Evolutionary conservation across 2,797 vertebrate genomes (phyloP), one percentile per base, ranked within the genome.

Genomic region (Bradypodion ventrale): DNA sequence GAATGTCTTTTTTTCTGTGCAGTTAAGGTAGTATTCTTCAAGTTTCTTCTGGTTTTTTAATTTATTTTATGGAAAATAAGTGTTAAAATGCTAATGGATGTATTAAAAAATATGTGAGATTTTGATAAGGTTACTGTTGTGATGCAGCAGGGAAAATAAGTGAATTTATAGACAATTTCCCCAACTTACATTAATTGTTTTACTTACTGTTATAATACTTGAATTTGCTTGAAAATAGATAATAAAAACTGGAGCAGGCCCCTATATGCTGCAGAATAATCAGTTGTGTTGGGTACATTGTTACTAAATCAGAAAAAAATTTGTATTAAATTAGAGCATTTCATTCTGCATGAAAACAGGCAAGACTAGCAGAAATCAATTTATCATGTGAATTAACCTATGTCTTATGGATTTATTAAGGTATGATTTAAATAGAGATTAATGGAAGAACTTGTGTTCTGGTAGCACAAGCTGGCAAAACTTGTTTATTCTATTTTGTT

Each of bases 321-420:
- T 78, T 91, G 40, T 85, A 70, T 92, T 90, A 87, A 91, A 87
- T 94, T 85, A 89, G 6, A 84, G 60, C 68, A 25, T 89, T 91
- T 91, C 42, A 72, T 87, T 91, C 80, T 94, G 85, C 72, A 37
- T 86, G 80, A 85, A 69, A 92, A 83, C 83, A 90, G 88, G 78
- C 60, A 87, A 49, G 46, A 91, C 65, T 65, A 56, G 15, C 46
- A 59, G 52, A 85, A 90, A 89, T 83, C 25, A 90, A 60, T 94
- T 93, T 6, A 68, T n/a, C n/a, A n/a, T 88, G 77, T 89, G 56
- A 90, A 89, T 94, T 94, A 94, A 90, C 89, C 66, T 86, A 0
- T 80, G 40, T 93, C 32, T 10, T 87, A 37, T 89, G 85, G 44
- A 89, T 94, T 90, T 92, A 86, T 86, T 87, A 85, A 60, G 86